These are phyloP conservation scores for Cantharis rufa DNA, from an alignment of 2,888 invertebrate species.

Conservation along the genomic window DNA sequence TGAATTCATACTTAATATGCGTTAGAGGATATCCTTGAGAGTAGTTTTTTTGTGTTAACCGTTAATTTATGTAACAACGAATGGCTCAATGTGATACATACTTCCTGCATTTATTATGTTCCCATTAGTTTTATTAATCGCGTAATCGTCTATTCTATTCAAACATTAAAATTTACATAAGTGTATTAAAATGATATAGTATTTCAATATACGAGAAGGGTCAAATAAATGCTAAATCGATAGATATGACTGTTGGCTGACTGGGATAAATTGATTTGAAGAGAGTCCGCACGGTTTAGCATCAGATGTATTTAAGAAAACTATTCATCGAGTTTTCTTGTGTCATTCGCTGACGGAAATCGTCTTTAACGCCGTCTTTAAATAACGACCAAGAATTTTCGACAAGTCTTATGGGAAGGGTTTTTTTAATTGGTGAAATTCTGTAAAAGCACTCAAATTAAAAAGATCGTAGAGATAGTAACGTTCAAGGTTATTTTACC, in stretches of 20 bases:
- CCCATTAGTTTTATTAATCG: conserved; percentile 3
- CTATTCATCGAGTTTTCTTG: background rate
- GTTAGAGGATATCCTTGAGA: conserved; percentile 19
- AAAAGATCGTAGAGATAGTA: background rate
- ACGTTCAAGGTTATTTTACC: background rate
- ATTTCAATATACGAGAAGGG: background rate
- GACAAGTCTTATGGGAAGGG: background rate
- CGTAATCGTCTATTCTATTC: background rate
- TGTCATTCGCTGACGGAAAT: background rate
- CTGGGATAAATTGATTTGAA: background rate
- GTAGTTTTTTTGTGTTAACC: conserved; percentile 16
- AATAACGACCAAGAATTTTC: background rate
- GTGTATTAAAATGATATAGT: background rate
- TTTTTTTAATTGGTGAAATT: background rate
- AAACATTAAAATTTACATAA: background rate
- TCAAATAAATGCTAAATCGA: background rate
- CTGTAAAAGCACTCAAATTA: background rate
- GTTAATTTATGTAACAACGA: conserved; percentile 17
- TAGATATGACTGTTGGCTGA: background rate
- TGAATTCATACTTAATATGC: conserved; percentile 16
- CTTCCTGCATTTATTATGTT: conserved; percentile 20
- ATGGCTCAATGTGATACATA: conserved; percentile 3
- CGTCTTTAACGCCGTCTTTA: background rate
- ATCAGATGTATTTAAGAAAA: background rate
- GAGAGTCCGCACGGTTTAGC: background rate